Evolutionary conservation across 2,113 vertebrate species (phyloP).

Genomic region (Merops nubicus): DNA sequence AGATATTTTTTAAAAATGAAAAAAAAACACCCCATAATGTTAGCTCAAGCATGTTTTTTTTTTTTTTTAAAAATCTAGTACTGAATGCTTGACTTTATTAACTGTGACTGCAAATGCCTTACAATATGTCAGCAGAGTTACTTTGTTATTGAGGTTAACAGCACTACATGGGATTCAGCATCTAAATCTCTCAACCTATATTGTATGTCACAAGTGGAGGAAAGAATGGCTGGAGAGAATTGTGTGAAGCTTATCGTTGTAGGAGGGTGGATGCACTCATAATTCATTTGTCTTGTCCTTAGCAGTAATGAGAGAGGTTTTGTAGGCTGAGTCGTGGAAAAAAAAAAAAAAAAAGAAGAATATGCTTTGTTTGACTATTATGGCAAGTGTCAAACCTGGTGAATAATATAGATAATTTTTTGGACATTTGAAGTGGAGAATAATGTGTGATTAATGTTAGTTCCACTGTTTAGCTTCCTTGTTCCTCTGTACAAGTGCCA

Average conservation of each 20-base stretch:
- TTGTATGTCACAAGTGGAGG: background rate
- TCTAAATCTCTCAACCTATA: background rate
- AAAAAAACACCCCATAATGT: background rate
- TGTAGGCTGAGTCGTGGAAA: background rate
- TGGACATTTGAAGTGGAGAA: background rate
- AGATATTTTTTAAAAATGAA: background rate
- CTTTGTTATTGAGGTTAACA: background rate
- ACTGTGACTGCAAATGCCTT: background rate
- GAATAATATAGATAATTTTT: slow-evolving; percentile 1
- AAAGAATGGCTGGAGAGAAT: background rate
- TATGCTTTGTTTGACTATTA: background rate
- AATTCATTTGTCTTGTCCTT: background rate
- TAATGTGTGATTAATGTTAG: background rate
- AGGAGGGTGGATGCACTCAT: background rate
- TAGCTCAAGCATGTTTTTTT: background rate
- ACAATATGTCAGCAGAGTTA: background rate
- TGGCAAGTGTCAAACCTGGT: background rate
- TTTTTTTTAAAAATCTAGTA: background rate
- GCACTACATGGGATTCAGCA: background rate
- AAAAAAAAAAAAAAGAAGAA: background rate
- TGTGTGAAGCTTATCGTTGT: background rate
- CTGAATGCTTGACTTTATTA: background rate
- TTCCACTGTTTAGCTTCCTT: background rate
- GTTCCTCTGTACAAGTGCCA: background rate
- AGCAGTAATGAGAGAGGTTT: background rate